A percentile compares a stretch with the other conserved stretches of the same genome.
These are phyloP conservation scores for Sinelater perroti DNA, from an alignment of 2,888 invertebrate species.

Conservation along the genomic window DNA sequence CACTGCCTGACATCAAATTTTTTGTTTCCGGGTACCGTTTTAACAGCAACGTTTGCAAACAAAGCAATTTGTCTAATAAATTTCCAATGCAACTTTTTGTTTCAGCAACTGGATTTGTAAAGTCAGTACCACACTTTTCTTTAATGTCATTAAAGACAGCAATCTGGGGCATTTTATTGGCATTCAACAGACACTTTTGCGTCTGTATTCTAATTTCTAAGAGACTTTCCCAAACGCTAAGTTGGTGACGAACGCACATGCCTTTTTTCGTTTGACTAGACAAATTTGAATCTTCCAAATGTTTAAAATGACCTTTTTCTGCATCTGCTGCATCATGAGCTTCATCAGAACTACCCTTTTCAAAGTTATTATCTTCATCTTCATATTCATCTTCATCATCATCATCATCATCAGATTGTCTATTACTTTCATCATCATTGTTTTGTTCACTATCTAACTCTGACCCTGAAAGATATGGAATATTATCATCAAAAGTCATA, in stretches of 20 bases:
- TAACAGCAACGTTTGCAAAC: conserved; percentile 68
- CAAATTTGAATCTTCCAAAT: conserved; percentile 65
- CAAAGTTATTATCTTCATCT: conserved; percentile 5
- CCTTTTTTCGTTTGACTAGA: conserved; percentile 72
- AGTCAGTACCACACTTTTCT: conserved; percentile 60
- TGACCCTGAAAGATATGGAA: no score
- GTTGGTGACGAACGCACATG: conserved; percentile 73
- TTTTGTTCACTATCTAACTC: no score
- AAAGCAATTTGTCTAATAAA: conserved; percentile 71
- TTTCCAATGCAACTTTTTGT: conserved; percentile 66
- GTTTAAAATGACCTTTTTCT: conserved; percentile 62
- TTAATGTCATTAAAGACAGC: conserved; percentile 64
- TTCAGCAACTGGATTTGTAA: conserved; percentile 63
- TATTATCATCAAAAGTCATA: no score
- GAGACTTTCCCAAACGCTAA: conserved; percentile 83
- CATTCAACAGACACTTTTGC: conserved; percentile 79
- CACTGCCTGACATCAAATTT: conserved; percentile 42
- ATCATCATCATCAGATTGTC: conserved; percentile 14
- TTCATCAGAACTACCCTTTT: conserved; percentile 29
- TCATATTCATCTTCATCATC: conserved; percentile 43
- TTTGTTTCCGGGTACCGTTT: conserved; percentile 77
- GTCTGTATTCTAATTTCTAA: conserved; percentile 87
- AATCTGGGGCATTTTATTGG: conserved; percentile 81
- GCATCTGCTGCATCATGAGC: conserved; percentile 39
- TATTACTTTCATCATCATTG: conserved; percentile 5